A percentile compares a stretch with the other conserved stretches of the same genome.
These are phyloP conservation scores for Periparus ater DNA, from an alignment of 2,797 vertebrate genomes.

Conservation along the genomic window DNA sequence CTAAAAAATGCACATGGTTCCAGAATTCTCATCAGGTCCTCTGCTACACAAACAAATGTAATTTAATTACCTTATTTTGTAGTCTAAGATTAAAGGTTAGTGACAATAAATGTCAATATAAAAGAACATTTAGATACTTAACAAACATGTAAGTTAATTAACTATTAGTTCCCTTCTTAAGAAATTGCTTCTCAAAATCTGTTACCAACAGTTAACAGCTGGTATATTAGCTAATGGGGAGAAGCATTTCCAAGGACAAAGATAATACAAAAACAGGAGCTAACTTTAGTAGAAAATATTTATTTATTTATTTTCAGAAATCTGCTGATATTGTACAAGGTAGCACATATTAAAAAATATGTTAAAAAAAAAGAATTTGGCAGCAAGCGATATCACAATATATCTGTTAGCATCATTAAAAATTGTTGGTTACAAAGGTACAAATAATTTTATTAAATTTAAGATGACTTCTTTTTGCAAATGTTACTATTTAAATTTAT, in stretches of 20 bases:
- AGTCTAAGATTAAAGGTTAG: background rate
- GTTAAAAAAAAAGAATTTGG: background rate
- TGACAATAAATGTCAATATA: background rate
- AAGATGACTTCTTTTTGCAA: background rate
- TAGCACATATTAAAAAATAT: background rate
- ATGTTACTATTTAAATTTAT: background rate
- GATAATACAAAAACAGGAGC: background rate
- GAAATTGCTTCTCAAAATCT: slow-evolving; percentile 17
- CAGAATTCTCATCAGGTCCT: background rate
- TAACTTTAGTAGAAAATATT: background rate
- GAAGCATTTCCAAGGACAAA: background rate
- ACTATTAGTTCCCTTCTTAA: background rate
- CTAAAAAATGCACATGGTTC: background rate
- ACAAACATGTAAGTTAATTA: background rate
- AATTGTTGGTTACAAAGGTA: background rate
- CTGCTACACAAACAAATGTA: background rate
- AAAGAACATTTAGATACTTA: slow-evolving; percentile 13
- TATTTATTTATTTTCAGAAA: background rate
- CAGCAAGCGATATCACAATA: background rate
- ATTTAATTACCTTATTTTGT: background rate
- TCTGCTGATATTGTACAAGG: background rate
- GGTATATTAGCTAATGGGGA: background rate
- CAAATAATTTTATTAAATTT: background rate
- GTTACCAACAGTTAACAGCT: slow-evolving; percentile 4
- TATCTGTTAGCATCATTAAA: background rate